These are phyloP conservation scores for Drosophila prosaltans DNA, from an alignment of 1,140 invertebrate genomes.

Conservation along the genomic window DNA sequence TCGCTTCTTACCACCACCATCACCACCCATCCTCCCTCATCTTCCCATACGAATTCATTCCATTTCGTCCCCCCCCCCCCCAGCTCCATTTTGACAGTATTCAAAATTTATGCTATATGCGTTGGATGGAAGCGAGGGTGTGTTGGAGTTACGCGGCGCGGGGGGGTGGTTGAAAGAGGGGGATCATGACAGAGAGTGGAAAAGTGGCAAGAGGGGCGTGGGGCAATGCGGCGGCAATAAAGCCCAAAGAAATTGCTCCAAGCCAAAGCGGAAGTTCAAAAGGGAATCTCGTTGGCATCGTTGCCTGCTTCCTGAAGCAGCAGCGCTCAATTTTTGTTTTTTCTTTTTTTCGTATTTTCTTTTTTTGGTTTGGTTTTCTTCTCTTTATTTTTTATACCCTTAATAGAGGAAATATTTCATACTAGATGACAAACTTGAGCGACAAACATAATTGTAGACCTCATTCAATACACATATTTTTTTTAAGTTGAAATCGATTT, in stretches of 20 bases:
- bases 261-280: conserved; percentile 76
- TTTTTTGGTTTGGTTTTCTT: conserved; percentile 3
- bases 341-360: not conserved
- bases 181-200: not conserved
- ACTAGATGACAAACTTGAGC: conserved; percentile 1
- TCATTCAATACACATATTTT: not conserved
- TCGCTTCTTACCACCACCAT: not conserved
- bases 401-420: conserved; percentile 14
- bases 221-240: conserved; percentile 56
- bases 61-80: too few relatives aligned
- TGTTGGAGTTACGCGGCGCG: conserved; percentile 20
- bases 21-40: too few relatives aligned
- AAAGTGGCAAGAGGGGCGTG: conserved; percentile 2
- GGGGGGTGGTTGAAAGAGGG: not conserved
- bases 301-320: conserved; percentile 66
- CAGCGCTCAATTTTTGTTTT: conserved; percentile 28
- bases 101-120: conserved; percentile 82
- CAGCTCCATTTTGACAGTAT: conserved; percentile 55
- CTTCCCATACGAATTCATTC: not conserved
- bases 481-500: not conserved
- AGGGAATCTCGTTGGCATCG: conserved; percentile 70
- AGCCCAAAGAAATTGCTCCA: conserved; percentile 79
- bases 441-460: conserved; percentile 5
- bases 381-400: conserved; percentile 4
- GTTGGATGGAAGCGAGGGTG: conserved; percentile 37